A percentile compares a stretch with the other conserved stretches of the same genome.
Conservation (phyloP, 2,797 vertebrate genomes). For the Hephaestus fuliginosus region DNA sequence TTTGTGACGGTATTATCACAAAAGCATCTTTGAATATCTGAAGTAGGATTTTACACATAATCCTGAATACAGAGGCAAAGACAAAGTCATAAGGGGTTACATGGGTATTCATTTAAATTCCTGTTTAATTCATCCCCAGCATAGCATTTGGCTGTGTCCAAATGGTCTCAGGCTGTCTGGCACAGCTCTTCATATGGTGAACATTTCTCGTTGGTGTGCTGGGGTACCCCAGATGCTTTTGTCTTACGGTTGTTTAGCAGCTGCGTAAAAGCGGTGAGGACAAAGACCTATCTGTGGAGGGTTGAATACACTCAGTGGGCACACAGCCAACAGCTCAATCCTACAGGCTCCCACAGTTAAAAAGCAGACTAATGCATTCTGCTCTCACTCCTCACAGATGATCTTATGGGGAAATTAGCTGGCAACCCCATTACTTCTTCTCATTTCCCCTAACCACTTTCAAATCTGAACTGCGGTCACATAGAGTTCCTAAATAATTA, state of each 20-base stretch:
- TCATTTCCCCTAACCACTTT: conserved; percentile 48
- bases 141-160: conserved; percentile 65
- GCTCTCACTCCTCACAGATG: conserved; percentile 68
- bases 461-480: conserved; percentile 47
- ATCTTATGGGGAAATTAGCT: conserved; percentile 67
- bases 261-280: conserved; percentile 85
- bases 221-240: conserved; percentile 90
- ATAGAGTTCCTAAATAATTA: conserved; percentile 15
- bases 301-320: conserved; percentile 90
- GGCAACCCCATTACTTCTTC: conserved; percentile 46
- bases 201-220: conserved; percentile 83
- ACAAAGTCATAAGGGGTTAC: conserved; percentile 44
- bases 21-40: conserved; percentile 10
- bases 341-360: conserved; percentile 81
- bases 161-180: conserved; percentile 74
- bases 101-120: conserved; percentile 63
- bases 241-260: conserved; percentile 87
- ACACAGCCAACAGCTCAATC: conserved; percentile 87
- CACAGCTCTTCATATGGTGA: conserved; percentile 80
- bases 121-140: conserved; percentile 60
- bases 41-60: conserved; percentile 27
- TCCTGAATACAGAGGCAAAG: conserved; percentile 11
- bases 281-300: conserved; percentile 94
- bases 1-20: background rate
- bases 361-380: conserved; percentile 77